Evolutionary conservation across 2,797 vertebrate species (phyloP).

Genomic region (Clangula hyemalis): DNA sequence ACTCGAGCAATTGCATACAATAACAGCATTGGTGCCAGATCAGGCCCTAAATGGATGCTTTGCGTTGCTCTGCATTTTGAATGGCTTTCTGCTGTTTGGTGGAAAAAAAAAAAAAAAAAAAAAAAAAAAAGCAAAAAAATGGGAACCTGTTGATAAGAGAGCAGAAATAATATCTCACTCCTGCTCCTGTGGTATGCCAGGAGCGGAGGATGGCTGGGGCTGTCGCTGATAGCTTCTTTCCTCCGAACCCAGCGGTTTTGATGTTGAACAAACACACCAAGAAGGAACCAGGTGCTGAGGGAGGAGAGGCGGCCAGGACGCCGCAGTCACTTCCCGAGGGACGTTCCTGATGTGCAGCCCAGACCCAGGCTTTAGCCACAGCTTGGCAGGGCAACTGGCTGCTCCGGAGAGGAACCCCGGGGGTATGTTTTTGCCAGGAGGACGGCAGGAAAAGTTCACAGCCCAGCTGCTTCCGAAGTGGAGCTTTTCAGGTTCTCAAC

Average conservation of each 20-base stretch:
- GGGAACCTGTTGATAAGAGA: not conserved
- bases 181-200: not conserved
- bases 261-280: not conserved
- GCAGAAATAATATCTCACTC: not conserved
- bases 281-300: not conserved
- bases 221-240: not conserved
- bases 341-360: not conserved
- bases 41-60: not conserved
- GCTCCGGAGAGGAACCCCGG: not conserved
- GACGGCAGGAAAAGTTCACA: not conserved
- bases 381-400: not conserved
- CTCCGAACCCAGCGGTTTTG: not conserved
- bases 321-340: not conserved
- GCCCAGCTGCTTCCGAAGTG: not conserved
- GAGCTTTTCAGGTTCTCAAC: not conserved
- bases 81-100: not conserved
- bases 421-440: not conserved
- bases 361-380: not conserved
- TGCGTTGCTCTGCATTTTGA: not conserved
- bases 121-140: too few relatives aligned
- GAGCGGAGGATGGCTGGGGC: not conserved
- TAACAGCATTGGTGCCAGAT: not conserved
- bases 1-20: fast-evolving
- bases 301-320: not conserved
- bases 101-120: too few relatives aligned